Evolutionary conservation across 2,113 vertebrate species (phyloP).

Genomic region (Amazona guildingii): DNA sequence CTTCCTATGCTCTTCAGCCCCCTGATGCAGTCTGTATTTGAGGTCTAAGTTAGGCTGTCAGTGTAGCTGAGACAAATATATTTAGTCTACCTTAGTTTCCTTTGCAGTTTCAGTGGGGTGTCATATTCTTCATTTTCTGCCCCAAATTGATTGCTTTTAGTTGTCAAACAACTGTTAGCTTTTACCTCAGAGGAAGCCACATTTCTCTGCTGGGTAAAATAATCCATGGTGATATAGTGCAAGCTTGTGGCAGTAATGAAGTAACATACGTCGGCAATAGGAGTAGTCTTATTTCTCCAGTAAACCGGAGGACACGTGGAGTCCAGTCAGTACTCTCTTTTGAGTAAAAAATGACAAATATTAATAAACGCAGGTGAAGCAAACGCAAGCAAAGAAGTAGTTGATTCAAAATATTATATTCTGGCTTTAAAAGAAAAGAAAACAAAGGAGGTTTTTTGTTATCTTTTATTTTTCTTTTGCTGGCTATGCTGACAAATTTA

Average conservation of each 20-base stretch:
- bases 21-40: not conserved
- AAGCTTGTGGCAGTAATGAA: not conserved
- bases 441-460: not conserved
- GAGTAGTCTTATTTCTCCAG: not conserved
- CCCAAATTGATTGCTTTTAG: not conserved
- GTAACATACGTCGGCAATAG: not conserved
- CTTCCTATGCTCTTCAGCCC: not conserved
- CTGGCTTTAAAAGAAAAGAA: not conserved
- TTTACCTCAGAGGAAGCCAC: slow-evolving; percentile 1
- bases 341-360: not conserved
- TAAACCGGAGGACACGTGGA: not conserved
- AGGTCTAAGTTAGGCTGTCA: not conserved
- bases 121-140: not conserved
- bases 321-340: not conserved
- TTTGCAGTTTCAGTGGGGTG: not conserved
- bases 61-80: not conserved
- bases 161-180: not conserved
- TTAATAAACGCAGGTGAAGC: not conserved
- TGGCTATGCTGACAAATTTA: not conserved
- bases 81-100: slow-evolving; percentile 24
- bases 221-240: not conserved
- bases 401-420: not conserved
- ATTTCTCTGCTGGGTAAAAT: slow-evolving; percentile 8
- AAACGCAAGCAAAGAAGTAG: not conserved
- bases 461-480: not conserved